A percentile compares a stretch with the other conserved stretches of the same genome.
These are phyloP conservation scores for Globia sparganii DNA, from an alignment of 2,888 invertebrate genomes.

Conservation along the genomic window DNA sequence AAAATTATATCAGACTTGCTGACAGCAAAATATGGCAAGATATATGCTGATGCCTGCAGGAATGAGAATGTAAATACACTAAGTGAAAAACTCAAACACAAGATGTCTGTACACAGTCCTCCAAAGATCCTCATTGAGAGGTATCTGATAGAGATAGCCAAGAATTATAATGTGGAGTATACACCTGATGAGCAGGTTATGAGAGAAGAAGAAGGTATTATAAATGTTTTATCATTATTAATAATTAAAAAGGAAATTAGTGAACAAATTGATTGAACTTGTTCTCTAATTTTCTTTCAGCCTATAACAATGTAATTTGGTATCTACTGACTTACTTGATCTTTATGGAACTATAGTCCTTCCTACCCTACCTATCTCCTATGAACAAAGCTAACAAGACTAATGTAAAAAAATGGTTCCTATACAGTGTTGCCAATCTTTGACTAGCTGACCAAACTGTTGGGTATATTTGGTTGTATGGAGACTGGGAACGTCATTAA, in stretches of 20 bases:
- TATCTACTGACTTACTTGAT: neutral
- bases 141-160: slow-evolving; percentile 98
- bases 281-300: neutral
- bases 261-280: neutral
- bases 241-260: too few species aligned
- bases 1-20: slow-evolving; percentile 97
- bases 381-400: neutral
- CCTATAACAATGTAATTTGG: neutral
- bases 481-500: too few species aligned
- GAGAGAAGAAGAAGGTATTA: slow-evolving; percentile 92
- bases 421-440: too few species aligned
- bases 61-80: slow-evolving; percentile 95
- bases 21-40: slow-evolving; percentile 97
- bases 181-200: slow-evolving; percentile 98
- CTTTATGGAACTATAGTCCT: too few species aligned
- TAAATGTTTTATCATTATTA: neutral
- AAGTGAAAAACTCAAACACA: slow-evolving; percentile 97
- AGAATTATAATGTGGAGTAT: slow-evolving; percentile 98
- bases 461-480: too few species aligned
- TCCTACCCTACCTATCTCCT: too few species aligned
- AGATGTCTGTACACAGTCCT: slow-evolving; percentile 98
- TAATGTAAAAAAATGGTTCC: neutral
- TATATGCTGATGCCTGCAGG: slow-evolving; percentile 97
- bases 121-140: slow-evolving; percentile 98
- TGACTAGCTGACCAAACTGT: too few species aligned